phyloP scores from a whole-genome alignment of 2,888 invertebrate genomes.

The Pheosia gnoma region DNA sequence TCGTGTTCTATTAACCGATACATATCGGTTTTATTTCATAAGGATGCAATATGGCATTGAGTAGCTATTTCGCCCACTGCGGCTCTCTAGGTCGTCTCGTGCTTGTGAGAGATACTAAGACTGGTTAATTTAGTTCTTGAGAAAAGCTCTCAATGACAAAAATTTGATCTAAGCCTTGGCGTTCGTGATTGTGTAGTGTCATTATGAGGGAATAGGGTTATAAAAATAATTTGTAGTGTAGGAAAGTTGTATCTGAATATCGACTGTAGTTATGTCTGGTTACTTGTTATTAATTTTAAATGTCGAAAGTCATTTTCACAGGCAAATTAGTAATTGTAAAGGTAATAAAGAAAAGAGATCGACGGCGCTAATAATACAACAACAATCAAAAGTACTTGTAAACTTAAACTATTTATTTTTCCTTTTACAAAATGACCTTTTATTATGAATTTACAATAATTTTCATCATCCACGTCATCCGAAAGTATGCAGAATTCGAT shows the following conservation, averaged over 20 bases:
- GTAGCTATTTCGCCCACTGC: no score
- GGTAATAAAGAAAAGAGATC: constrained; percentile 29
- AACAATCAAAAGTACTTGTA: constrained; percentile 72
- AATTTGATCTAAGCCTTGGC: background rate
- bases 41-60: no score
- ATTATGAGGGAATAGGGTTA: background rate
- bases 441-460: constrained; percentile 78
- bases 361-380: constrained; percentile 62
- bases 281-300: constrained; percentile 1
- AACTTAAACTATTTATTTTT: constrained; percentile 83
- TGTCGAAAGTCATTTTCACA: background rate
- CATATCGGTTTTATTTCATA: no score
- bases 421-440: constrained; percentile 79
- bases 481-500: constrained; percentile 47
- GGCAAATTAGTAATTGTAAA: constrained; percentile 4
- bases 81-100: no score
- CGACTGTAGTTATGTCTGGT: background rate
- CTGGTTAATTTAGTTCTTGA: no score
- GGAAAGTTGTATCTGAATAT: constrained; percentile 4
- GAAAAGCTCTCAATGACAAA: no score
- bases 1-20: no score
- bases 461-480: constrained; percentile 52
- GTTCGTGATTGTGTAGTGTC: background rate
- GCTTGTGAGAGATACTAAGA: no score
- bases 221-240: background rate